Conservation (phyloP, 2,888 invertebrate species). For the Mimas tiliae region DNA sequence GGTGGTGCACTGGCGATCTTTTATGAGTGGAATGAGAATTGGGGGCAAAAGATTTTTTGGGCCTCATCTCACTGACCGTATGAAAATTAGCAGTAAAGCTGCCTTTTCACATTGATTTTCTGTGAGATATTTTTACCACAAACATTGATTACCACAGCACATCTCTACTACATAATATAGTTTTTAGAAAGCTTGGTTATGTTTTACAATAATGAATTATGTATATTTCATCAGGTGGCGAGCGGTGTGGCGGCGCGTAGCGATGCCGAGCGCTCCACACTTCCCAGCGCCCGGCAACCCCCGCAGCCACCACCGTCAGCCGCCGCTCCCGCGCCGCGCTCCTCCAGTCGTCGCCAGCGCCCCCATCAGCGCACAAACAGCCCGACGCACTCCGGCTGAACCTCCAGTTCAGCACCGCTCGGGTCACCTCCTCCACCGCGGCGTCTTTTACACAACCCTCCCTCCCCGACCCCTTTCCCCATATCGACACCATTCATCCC, state of each 20-base stretch:
- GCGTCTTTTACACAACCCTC: constrained; percentile 54
- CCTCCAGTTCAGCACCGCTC: constrained; percentile 42
- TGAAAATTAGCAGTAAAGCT: too few relatives aligned
- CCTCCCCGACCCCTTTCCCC: constrained; percentile 42
- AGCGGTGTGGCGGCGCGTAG: constrained; percentile 80
- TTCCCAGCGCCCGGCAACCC: constrained; percentile 44
- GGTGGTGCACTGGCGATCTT: too few relatives aligned
- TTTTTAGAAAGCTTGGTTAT: too few relatives aligned
- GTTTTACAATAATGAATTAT: not conserved
- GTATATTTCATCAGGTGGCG: constrained; percentile 68
- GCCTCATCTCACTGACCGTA: too few relatives aligned
- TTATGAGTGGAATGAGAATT: too few relatives aligned
- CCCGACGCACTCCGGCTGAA: constrained; percentile 53
- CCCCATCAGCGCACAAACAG: constrained; percentile 50
- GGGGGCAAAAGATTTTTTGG: too few relatives aligned
- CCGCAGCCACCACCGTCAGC: constrained; percentile 42
- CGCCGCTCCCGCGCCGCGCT: constrained; percentile 39
- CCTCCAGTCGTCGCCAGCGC: constrained; percentile 48
- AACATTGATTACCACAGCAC: too few relatives aligned
- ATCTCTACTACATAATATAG: too few relatives aligned
- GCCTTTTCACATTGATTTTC: too few relatives aligned
- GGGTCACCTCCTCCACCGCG: constrained; percentile 66
- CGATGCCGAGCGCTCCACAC: constrained; percentile 49
- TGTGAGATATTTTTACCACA: too few relatives aligned
- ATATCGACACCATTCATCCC: constrained; percentile 41